Evolutionary conservation across 2,888 invertebrate genomes (phyloP).

Genomic region (Athalia rosae): DNA sequence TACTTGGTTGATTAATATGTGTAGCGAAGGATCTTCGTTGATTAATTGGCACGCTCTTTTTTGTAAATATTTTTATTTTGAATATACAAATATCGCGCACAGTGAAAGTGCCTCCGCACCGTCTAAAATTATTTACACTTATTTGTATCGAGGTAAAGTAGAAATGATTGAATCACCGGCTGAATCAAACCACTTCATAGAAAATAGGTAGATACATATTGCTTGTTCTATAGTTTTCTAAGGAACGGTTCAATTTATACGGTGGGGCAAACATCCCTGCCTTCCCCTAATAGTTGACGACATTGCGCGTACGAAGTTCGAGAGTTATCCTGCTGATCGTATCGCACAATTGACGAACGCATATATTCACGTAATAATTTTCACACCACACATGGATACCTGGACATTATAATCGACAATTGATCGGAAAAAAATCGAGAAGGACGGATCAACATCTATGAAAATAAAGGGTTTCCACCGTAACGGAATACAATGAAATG

Average conservation of each 20-base stretch:
- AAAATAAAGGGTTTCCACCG: not conserved
- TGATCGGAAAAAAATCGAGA: not conserved
- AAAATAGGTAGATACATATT: no score
- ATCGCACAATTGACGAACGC: not conserved
- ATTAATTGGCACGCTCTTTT: no score
- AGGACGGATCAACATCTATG: conserved; percentile 27
- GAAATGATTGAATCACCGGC: no score
- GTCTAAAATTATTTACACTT: conserved; percentile 14
- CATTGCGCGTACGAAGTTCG: no score
- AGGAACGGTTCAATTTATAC: no score
- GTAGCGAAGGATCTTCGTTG: no score
- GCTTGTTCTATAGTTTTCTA: no score
- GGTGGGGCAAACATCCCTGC: no score
- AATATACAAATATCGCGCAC: not conserved
- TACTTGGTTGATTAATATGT: no score
- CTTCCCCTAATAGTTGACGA: no score
- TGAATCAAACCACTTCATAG: no score
- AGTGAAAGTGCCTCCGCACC: not conserved
- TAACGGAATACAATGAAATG: not conserved
- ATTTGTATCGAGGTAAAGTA: not conserved
- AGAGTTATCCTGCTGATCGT: no score
- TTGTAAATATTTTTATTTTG: not conserved
- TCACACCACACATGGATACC: not conserved
- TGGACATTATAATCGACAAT: not conserved
- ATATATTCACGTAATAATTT: not conserved